Evolutionary conservation across 2,113 vertebrate genomes (phyloP).

Genomic region (Dendropsophus ebraccatus): DNA sequence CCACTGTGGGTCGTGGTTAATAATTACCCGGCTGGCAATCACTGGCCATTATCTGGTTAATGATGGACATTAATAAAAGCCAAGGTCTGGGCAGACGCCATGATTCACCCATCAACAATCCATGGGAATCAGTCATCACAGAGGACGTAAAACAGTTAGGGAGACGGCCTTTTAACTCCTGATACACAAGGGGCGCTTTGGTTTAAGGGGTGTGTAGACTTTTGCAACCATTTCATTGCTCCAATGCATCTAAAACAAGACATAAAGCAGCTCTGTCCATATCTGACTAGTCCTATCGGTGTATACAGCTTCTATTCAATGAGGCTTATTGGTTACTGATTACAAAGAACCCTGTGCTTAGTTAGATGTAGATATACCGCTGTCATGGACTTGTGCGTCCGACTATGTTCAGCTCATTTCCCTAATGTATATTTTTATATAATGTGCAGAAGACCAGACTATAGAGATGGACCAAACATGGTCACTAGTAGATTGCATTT

Average conservation of each 20-base stretch:
- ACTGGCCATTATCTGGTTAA: constrained; percentile 36
- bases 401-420: no score
- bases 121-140: background rate
- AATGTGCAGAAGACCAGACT: no score
- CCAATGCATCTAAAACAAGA: background rate
- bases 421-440: no score
- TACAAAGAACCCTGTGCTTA: no score
- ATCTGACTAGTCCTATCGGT: no score
- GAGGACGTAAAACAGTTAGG: background rate
- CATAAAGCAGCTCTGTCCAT: background rate
- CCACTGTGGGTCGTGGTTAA: constrained; percentile 26
- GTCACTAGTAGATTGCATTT: no score
- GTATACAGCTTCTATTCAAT: no score
- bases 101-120: constrained; percentile 19
- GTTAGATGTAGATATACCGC: no score
- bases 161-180: background rate
- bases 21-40: constrained; percentile 33
- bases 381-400: no score
- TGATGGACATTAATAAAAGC: constrained; percentile 45
- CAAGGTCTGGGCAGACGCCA: constrained; percentile 40
- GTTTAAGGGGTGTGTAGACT: no score
- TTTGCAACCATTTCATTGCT: background rate
- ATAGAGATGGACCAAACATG: no score
- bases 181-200: background rate
- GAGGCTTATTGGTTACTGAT: no score